Conservation (phyloP, 2,888 invertebrate genomes). For the Monoplex corrugatus region DNA sequence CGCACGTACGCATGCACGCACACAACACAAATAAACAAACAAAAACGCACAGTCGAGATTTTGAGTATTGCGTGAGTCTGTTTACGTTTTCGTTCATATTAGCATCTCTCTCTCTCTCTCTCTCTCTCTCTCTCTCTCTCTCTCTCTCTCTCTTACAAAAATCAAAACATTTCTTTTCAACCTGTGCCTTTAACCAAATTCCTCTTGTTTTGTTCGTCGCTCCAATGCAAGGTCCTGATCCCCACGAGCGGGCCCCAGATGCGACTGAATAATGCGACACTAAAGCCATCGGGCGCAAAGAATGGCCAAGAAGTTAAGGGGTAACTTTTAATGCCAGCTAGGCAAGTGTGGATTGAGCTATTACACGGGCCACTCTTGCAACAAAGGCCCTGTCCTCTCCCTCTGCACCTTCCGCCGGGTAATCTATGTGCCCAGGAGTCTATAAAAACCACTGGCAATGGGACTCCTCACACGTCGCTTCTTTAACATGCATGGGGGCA, state of each 20-base stretch:
- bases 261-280: not conserved
- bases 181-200: too few species aligned
- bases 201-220: too few species aligned
- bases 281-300: not conserved
- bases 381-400: slow-evolving; percentile 1
- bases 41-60: too few species aligned
- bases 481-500: slow-evolving; percentile 32
- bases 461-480: not conserved
- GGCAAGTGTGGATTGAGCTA: not conserved
- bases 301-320: not conserved
- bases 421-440: slow-evolving; percentile 36
- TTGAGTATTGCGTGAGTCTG: too few species aligned
- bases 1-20: too few species aligned
- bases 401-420: not conserved
- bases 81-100: too few species aligned
- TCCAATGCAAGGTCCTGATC: too few species aligned
- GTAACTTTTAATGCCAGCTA: slow-evolving; percentile 8
- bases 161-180: not conserved
- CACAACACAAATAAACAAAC: not conserved
- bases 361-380: not conserved
- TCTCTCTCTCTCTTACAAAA: not conserved
- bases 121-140: slow-evolving; percentile 9
- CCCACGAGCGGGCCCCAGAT: too few species aligned
- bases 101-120: slow-evolving; percentile 2
- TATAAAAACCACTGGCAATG: slow-evolving; percentile 28